Base-by-base conservation (phyloP, 1,140 invertebrate species). In the Rhopalosiphum padi region DNA sequence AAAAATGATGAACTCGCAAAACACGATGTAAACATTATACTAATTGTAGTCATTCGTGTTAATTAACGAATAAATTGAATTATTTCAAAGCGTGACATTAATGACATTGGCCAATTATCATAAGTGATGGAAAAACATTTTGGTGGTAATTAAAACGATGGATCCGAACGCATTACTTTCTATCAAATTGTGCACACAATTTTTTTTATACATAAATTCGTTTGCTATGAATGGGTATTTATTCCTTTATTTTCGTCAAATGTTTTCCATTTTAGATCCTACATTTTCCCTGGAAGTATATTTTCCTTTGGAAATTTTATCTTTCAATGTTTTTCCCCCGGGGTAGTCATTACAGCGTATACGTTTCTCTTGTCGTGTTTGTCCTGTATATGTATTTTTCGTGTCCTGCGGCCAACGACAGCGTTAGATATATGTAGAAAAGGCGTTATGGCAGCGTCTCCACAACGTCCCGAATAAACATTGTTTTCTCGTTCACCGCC, bases 341-440 rank as follows among this genome's bases (percentile, higher is more conserved):
- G 87, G 87, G 46, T 89, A 89, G 87, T 89, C 46, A 88, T 89
- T 89, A 89, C 21, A 46, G n/a, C 48, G 46, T 89, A 89, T 53
- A 23, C 48, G 46, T 89, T 89, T 53, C 48, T 25, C 87, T 89
- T 53, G 48, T 89, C 18, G n/a, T 53, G 35, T 89, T 53, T 89
- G n/a, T 89, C 35, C 46, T 53, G 8, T 89, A 53, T 89, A 89
- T 89, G 87, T 89, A 53, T 89, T 89, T 89, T 89, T 89, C 87
- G 87, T 89, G 87, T 89, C 87, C 87, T 89, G 22, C 48, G 87
- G 87, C 87, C 46, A 53, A 89, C 46, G 48, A 46, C 87, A 53
- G n/a, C 8, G 6, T 53, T 53, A 89, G 46, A 89, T 89, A 53
- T n/a, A 89, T 89, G 48, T 53, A 53, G 48, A 89, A 89, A 89